Base-by-base conservation (phyloP, 2,797 vertebrate species). In the Esox lucius region DNA sequence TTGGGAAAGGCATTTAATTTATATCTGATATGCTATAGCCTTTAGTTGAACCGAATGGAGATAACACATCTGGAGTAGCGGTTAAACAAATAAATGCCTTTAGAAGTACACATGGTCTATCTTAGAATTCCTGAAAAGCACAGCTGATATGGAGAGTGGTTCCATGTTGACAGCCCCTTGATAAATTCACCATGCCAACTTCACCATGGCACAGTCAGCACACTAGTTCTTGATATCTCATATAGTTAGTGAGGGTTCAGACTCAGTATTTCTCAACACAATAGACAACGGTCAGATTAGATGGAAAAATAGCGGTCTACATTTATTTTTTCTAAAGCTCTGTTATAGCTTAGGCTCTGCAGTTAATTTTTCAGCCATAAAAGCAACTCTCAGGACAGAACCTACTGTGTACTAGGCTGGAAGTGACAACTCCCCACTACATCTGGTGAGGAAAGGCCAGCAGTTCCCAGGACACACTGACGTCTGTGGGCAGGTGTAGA, bases 351-450 rank as follows among this genome's bases (percentile, higher is more conserved):
- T 35, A 51, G 49, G 22, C 31, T 46, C 24, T 65, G 42, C 67
- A 76, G 39, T 16, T 75, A 69, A 35, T n/a, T 11, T 66, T 24
- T 15, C 24, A 9, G 15, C 24, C 15, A 61, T 72, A 71, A 72
- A 31, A 53, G 11, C n/a, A 76, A 24, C 22, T 68, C 26, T 46
- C 31, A 35, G 46, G 42, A n/a, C 46, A 28, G 13, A 33, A 87
- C 88, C 42, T 86, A 91, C 89, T 80, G 81, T 89, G 87, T 88
- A 87, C 81, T 91, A 88, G 75, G 86, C 85, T 90, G 86, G 83
- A 90, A 87, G 87, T 70, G 84, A 76, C 82, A 91, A 90, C 83
- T 90, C 87, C 92, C 75, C 85, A 89, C 91, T 91, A 92, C 90
- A 93, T 91, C 90, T 91, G 91, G 87, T 87, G 84, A 83, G 75